Evolutionary conservation across 2,888 invertebrate genomes (phyloP).

Genomic region (Mycalesis mineus): DNA sequence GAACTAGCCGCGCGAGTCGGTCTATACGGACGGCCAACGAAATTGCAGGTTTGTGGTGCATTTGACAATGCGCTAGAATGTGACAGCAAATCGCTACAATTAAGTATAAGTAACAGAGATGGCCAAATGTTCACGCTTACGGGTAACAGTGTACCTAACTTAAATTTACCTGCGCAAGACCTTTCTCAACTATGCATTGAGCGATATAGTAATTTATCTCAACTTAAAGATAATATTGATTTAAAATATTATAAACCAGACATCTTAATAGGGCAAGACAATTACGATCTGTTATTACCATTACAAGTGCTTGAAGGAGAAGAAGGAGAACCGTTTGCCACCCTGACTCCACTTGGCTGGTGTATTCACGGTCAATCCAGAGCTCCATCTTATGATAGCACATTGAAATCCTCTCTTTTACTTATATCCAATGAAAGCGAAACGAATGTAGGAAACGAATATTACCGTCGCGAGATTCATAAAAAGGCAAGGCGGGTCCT

Average conservation of each 20-base stretch:
- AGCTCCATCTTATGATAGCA: not conserved
- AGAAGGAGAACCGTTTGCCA: constrained; percentile 5
- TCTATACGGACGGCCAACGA: constrained; percentile 23
- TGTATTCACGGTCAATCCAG: constrained; percentile 10
- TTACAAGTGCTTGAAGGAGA: constrained; percentile 20
- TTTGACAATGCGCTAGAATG: constrained; percentile 11
- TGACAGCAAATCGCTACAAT: constrained; percentile 13
- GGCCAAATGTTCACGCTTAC: constrained; percentile 18
- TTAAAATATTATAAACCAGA: constrained; percentile 26
- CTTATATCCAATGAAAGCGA: not conserved
- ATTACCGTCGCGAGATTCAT: not conserved
- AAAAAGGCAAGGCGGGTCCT: not conserved
- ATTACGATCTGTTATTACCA: constrained; percentile 33
- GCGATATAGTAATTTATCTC: constrained; percentile 8
- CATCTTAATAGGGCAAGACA: constrained; percentile 37
- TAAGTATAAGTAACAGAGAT: constrained; percentile 23
- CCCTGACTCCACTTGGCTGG: not conserved
- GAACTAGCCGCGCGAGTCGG: constrained; percentile 11
- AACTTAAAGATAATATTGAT: constrained; percentile 16
- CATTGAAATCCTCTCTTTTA: not conserved
- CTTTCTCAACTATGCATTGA: not conserved
- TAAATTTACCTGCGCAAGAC: constrained; percentile 32
- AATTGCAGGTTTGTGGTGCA: constrained; percentile 31
- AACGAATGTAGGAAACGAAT: not conserved
- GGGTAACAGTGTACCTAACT: constrained; percentile 28